Evolutionary conservation across 1,140 invertebrate genomes (phyloP).

Genomic region (Caenorhabditis briggsae): DNA sequence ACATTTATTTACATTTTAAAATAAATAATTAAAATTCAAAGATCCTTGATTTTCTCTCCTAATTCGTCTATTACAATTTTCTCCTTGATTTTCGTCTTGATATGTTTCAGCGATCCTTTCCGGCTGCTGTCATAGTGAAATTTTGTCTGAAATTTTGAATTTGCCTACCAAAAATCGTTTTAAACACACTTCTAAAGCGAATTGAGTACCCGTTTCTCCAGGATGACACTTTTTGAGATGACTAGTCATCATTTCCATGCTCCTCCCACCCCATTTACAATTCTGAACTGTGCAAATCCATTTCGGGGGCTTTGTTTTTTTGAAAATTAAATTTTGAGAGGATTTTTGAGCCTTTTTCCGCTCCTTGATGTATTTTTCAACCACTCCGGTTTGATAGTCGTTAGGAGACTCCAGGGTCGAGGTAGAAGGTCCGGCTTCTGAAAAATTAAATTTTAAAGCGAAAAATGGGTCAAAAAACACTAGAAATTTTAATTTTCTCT

Average conservation of each 20-base stretch:
- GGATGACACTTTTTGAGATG: constrained; percentile 11
- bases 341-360: background rate
- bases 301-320: background rate
- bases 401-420: background rate
- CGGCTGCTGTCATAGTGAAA: background rate
- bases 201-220: background rate
- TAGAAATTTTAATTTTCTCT: background rate
- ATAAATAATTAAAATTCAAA: background rate
- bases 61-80: background rate
- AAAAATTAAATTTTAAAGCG: background rate
- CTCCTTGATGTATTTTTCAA: constrained; percentile 14
- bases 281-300: constrained; percentile 6
- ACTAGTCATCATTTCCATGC: background rate
- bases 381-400: background rate
- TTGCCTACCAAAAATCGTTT: background rate
- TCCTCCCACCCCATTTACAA: constrained; percentile 2
- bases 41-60: background rate
- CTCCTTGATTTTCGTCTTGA: background rate
- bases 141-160: background rate
- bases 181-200: background rate
- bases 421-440: background rate
- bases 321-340: background rate
- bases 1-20: background rate
- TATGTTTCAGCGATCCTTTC: background rate
- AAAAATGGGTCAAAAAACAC: too few relatives aligned